phyloP scores from a whole-genome alignment of 2,797 vertebrate genomes.

The Crax fasciolata region DNA sequence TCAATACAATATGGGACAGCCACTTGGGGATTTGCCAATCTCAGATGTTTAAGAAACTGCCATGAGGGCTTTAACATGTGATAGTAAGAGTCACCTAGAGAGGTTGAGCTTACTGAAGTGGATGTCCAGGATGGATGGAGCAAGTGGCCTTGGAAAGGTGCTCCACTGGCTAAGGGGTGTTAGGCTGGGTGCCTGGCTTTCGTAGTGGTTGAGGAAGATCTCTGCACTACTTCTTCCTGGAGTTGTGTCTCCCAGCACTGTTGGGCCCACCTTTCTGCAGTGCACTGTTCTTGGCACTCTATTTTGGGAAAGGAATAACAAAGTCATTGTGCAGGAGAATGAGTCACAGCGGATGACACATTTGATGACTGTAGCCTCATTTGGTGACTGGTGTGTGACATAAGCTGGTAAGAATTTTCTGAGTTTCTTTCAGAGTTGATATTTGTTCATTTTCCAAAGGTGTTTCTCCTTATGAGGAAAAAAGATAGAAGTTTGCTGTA shows the following conservation, averaged over 20 bases:
- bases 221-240: no score
- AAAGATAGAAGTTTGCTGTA: background rate
- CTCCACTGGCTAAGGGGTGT: accelerated
- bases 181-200: accelerated
- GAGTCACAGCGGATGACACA: constrained; percentile 6
- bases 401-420: background rate
- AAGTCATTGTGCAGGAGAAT: background rate
- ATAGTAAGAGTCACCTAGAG: background rate
- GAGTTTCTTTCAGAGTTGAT: background rate
- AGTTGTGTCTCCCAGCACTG: background rate
- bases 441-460: background rate
- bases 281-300: background rate
- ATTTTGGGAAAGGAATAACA: background rate
- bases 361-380: background rate
- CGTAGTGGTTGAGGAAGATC: background rate
- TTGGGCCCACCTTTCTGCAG: background rate
- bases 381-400: background rate
- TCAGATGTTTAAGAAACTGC: background rate
- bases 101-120: background rate
- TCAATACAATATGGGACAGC: background rate
- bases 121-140: background rate
- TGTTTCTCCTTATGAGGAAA: background rate
- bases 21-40: background rate
- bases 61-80: background rate
- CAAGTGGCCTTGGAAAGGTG: background rate